Conservation (phyloP, 2,113 vertebrate genomes). For the Hemicordylus capensis region DNA sequence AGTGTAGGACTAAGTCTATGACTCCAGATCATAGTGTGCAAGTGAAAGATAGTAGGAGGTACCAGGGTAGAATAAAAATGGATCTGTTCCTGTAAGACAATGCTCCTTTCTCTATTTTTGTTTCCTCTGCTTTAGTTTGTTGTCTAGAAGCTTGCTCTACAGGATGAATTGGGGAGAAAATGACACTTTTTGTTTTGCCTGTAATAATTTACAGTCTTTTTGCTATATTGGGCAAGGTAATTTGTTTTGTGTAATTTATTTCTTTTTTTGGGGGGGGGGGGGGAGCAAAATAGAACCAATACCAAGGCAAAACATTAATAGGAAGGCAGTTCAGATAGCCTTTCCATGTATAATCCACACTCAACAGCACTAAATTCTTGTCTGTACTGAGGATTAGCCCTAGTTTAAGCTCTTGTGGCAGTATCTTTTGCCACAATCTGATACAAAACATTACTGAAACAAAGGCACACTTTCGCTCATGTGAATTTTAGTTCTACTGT, state of each 20-base stretch:
- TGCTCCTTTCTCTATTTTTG: neutral
- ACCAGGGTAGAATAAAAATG: too few relatives aligned
- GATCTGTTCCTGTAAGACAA: neutral
- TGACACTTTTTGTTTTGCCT: neutral
- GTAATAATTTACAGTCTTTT: neutral
- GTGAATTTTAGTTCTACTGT: neutral
- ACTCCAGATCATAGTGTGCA: neutral
- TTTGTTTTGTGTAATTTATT: neutral
- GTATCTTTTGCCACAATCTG: neutral
- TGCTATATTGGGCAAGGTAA: neutral
- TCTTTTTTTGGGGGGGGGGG: too few relatives aligned
- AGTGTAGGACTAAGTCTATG: neutral
- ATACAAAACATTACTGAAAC: neutral
- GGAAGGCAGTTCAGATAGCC: conserved; percentile 16
- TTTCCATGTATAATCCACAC: conserved; percentile 2
- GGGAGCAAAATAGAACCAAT: conserved; percentile 14
- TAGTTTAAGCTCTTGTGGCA: neutral
- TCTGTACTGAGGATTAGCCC: conserved; percentile 21
- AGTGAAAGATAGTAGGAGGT: neutral
- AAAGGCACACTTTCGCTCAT: neutral
- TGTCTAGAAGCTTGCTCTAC: neutral
- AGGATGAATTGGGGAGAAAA: neutral
- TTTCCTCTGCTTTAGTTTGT: neutral
- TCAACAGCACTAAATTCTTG: neutral
- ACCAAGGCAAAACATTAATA: neutral